Evolutionary conservation across 2,113 vertebrate species (phyloP).

Genomic region (Cricetomys ansorgei): DNA sequence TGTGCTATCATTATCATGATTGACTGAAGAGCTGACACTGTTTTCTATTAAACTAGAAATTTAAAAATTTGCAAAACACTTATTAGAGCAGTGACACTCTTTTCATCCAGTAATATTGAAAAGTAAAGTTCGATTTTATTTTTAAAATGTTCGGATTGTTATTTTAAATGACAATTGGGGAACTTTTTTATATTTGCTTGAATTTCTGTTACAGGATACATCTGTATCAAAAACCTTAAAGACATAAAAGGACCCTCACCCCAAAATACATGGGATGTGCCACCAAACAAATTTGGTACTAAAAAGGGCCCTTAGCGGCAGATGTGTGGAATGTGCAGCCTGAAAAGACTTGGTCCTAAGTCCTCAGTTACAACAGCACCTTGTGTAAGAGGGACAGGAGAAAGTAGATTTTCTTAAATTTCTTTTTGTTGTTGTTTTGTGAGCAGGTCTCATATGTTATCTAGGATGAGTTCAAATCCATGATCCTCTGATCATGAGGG

Average conservation of each 20-base stretch:
- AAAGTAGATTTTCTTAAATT: not conserved
- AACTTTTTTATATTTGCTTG: not conserved
- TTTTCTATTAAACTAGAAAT: conserved; percentile 34
- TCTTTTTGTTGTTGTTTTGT: not conserved
- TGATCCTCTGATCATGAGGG: not conserved
- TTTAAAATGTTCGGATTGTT: conserved; percentile 12
- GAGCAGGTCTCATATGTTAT: not conserved
- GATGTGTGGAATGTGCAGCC: not conserved
- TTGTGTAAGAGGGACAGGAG: not conserved
- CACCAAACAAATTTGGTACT: not conserved
- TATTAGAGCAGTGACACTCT: not conserved
- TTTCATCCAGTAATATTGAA: not conserved
- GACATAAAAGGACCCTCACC: not conserved
- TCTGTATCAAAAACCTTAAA: not conserved
- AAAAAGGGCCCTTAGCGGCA: not conserved
- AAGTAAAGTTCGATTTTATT: not conserved
- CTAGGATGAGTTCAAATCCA: not conserved
- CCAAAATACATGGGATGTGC: not conserved
- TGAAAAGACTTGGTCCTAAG: not conserved
- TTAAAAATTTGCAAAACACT: not conserved
- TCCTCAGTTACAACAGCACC: not conserved
- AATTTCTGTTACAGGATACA: conserved; percentile 24
- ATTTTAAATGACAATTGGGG: not conserved
- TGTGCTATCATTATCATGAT: not conserved
- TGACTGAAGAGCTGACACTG: not conserved